Conservation (phyloP, 2,113 vertebrate genomes). For the Mormoops blainvillei region DNA sequence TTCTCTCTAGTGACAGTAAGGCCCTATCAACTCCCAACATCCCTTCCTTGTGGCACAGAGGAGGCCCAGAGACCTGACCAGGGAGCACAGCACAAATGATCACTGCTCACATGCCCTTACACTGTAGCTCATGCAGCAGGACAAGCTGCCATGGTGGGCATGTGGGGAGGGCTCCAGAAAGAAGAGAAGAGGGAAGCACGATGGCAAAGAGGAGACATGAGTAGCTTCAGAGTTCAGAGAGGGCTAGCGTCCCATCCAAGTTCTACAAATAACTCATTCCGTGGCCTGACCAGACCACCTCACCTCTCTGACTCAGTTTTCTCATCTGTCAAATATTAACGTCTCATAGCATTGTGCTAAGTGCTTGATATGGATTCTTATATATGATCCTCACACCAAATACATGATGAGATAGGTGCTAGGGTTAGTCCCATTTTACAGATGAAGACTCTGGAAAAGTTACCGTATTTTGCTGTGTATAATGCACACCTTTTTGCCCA, state of each 20-base stretch:
- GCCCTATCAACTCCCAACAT: background rate
- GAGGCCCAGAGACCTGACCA: background rate
- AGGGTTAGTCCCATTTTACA: background rate
- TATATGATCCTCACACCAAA: background rate
- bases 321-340: background rate
- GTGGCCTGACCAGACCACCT: background rate
- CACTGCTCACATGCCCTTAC: background rate
- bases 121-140: no score
- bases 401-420: background rate
- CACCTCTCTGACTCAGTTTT: background rate
- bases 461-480: background rate
- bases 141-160: fast-evolving
- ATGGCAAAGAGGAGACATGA: background rate
- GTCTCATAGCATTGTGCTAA: background rate
- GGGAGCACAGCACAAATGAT: background rate
- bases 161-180: background rate
- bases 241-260: background rate
- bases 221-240: no score
- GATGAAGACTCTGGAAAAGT: background rate
- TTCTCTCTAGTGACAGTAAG: background rate
- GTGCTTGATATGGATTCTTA: fast-evolving
- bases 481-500: no score
- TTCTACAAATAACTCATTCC: background rate
- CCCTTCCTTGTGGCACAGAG: background rate
- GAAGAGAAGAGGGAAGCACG: background rate